Evolutionary conservation across 2,888 invertebrate genomes (phyloP).

Genomic region (Lasioglossum oenotherae): DNA sequence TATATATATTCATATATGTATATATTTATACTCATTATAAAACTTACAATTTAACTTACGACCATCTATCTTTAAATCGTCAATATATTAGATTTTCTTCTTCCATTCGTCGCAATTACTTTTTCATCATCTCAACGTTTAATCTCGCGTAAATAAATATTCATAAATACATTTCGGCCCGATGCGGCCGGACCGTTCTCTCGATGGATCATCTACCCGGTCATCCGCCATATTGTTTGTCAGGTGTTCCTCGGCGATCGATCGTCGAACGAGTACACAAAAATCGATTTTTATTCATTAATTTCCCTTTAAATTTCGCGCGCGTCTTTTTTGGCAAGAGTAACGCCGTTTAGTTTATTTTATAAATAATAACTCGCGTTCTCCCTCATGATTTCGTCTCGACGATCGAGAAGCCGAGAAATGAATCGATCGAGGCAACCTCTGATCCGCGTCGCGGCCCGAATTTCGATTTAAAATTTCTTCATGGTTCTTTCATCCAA

Average conservation of each 20-base stretch:
- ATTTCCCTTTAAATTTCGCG: background rate
- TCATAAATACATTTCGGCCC: constrained; percentile 74
- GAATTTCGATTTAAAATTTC: constrained; percentile 73
- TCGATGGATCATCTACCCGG: constrained; percentile 35
- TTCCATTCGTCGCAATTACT: constrained; percentile 58
- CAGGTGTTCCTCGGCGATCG: constrained; percentile 11
- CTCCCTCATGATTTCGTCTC: background rate
- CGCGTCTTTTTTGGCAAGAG: background rate
- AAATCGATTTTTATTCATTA: background rate
- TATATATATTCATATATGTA: constrained; percentile 2
- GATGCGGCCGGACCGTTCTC: constrained; percentile 55
- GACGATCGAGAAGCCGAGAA: constrained; percentile 26
- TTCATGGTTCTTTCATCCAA: constrained; percentile 75
- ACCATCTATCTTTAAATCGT: constrained; percentile 73
- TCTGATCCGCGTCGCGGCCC: constrained; percentile 58
- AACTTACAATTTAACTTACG: constrained; percentile 73
- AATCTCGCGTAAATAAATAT: constrained; percentile 78
- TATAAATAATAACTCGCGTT: background rate
- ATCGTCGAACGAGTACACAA: constrained; percentile 12
- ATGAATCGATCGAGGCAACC: constrained; percentile 60
- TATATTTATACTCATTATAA: constrained; percentile 70
- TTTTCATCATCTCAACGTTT: constrained; percentile 56
- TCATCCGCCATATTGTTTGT: background rate
- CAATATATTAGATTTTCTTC: constrained; percentile 79
- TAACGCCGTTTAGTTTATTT: background rate